phyloP scores from a whole-genome alignment of 2,113 vertebrate species.

The Colistium nudipinnis region DNA sequence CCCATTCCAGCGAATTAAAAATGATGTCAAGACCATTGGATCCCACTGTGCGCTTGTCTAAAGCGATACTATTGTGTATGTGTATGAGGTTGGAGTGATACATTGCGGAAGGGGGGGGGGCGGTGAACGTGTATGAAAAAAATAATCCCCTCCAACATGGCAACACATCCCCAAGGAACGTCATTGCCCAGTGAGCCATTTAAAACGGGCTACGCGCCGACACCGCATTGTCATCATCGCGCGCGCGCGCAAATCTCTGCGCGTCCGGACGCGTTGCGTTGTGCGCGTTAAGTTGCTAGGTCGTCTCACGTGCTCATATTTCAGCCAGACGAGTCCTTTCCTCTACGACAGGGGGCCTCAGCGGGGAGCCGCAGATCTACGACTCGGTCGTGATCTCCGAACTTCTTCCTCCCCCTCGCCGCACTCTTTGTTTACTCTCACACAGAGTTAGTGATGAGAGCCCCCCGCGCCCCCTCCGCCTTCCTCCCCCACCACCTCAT shows the following conservation, averaged over 20 bases:
- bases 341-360: neutral
- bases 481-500: slow-evolving; percentile 67
- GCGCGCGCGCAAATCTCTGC: too few relatives aligned
- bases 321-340: slow-evolving; percentile 51
- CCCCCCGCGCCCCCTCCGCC: slow-evolving; percentile 35
- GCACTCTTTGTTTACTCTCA: slow-evolving; percentile 81
- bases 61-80: neutral
- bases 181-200: neutral
- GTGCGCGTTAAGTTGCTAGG: too few relatives aligned
- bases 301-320: slow-evolving; percentile 3
- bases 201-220: neutral
- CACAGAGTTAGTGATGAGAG: slow-evolving; percentile 73
- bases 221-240: neutral
- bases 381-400: slow-evolving; percentile 61
- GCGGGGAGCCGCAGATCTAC: slow-evolving; percentile 50
- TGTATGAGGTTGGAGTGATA: neutral
- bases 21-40: neutral
- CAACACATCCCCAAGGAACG: neutral
- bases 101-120: neutral
- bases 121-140: neutral
- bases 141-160: too few relatives aligned
- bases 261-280: too few relatives aligned
- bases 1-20: too few relatives aligned
- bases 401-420: slow-evolving; percentile 28
- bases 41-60: neutral